These are phyloP conservation scores for Cyrtorhinus lividipennis DNA, from an alignment of 1,140 invertebrate genomes.

Conservation along the genomic window DNA sequence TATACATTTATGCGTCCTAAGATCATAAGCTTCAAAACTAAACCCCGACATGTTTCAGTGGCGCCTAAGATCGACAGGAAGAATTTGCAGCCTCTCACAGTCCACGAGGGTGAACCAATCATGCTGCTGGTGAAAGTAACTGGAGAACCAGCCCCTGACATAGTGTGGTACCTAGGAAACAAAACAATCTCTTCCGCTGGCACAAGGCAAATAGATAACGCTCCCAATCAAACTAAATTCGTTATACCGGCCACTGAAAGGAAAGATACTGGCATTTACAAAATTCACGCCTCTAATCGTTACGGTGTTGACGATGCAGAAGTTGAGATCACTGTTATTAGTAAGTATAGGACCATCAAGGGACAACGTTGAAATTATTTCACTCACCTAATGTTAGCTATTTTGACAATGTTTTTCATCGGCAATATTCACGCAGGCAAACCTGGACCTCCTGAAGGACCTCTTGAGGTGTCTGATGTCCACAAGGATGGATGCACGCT, in stretches of 20 bases:
- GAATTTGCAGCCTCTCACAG: slow-evolving; percentile 56
- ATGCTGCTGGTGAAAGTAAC: slow-evolving; percentile 68
- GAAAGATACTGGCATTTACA: slow-evolving; percentile 74
- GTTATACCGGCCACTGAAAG: slow-evolving; percentile 64
- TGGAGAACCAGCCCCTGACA: slow-evolving; percentile 70
- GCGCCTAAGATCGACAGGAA: slow-evolving; percentile 81
- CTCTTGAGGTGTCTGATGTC: slow-evolving; percentile 86
- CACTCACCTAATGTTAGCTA: too few species aligned
- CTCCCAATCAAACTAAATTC: slow-evolving; percentile 76
- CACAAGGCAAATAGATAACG: slow-evolving; percentile 53
- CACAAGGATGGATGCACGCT: slow-evolving; percentile 89
- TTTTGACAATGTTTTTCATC: too few species aligned
- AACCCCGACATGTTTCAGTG: too few species aligned
- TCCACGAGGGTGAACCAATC: slow-evolving; percentile 71
- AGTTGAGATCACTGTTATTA: slow-evolving; percentile 77
- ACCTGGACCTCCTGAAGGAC: slow-evolving; percentile 85
- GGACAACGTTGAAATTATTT: too few species aligned
- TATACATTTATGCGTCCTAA: too few species aligned
- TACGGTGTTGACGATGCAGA: slow-evolving; percentile 80
- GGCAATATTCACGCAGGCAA: too few species aligned
- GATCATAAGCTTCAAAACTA: too few species aligned
- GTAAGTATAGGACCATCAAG: slow-evolving; percentile 53
- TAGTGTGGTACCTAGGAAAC: slow-evolving; percentile 52
- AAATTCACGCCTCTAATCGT: slow-evolving; percentile 69
- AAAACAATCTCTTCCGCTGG: slow-evolving; percentile 37